phyloP scores from a whole-genome alignment of 2,797 vertebrate genomes.

The Peromyscus nudipes region DNA sequence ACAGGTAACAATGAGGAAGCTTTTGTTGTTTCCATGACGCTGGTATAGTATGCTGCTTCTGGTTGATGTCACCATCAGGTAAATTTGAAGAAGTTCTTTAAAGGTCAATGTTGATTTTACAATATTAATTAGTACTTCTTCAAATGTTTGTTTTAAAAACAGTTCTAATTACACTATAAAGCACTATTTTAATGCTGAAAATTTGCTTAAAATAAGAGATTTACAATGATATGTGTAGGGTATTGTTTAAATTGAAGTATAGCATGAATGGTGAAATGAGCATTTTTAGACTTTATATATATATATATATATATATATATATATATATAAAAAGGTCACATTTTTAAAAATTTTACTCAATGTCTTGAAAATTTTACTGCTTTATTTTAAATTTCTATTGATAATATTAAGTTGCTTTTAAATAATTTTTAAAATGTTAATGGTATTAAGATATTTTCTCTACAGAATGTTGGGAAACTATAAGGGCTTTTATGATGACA shows the following conservation, averaged over 20 bases:
- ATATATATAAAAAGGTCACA: not conserved
- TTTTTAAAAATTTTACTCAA: not conserved
- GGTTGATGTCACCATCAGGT: not conserved
- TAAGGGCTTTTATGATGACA: not conserved
- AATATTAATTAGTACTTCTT: not conserved
- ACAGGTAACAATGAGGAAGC: not conserved
- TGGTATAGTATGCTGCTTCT: not conserved
- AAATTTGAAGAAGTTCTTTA: not conserved
- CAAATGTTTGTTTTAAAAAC: not conserved
- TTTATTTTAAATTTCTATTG: not conserved
- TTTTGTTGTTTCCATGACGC: not conserved
- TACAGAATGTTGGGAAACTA: not conserved
- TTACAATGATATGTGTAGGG: not conserved
- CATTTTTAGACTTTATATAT: not conserved
- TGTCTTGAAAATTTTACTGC: not conserved
- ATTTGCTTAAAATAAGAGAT: not conserved
- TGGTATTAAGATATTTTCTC: not conserved
- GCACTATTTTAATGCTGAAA: not conserved
- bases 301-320: not conserved
- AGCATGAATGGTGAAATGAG: not conserved
- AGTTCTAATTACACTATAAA: not conserved
- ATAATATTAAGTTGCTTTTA: not conserved
- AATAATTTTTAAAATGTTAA: not conserved
- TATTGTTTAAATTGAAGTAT: not conserved
- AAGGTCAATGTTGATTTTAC: not conserved